Base-by-base conservation (phyloP, 2,888 invertebrate species). In the Lypha dubia region DNA sequence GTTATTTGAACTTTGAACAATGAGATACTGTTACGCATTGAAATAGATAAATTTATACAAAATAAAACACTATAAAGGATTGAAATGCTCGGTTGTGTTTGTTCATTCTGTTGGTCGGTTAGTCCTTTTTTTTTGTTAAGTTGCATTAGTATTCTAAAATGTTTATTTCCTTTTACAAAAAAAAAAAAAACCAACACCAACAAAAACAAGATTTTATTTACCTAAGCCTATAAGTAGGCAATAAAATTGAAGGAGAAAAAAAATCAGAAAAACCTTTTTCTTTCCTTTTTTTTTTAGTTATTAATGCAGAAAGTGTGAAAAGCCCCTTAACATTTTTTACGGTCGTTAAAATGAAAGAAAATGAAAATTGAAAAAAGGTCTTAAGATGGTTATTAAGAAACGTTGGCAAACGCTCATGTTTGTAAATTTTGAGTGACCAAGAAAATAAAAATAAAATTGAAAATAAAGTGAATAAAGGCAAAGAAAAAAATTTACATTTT, bases 1-100 rank as follows among this genome's bases (percentile, higher is more conserved):
- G 79, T 79, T 73, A 70, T 79, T 75, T 70, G 74, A 67, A 79
- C 77, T 76, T 85, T 83, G 63, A 83, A 76, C 75, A 74, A 63
- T 58, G 15, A 38, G 68, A 51, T 63, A 56, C 51, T 70, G 60
- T 60, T 49, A 68, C 70, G 58, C 81, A 79, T 68, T 51, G 58
- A 63, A 56, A 49, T 13, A 60, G 3, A 20, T 38, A 76, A 51
- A 51, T 68, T 28, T 38, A 32, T n/a, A n/a, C 41, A 41, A 71
- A 56, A 51, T 24, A 83, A 56, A 76, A 56, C 7, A 53, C n/a
- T 38, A 51, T 49, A 74, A 62, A 67, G n/a, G 46, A 70, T 49
- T 58, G 62, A 2, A 58, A 63, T 75, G 32, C 32, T 58, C 56
- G 70, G 28, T 79, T 35, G 41, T 58, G 5, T 58, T 60, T 35